These are phyloP conservation scores for Borostomias antarcticus DNA, from an alignment of 2,797 vertebrate genomes.

Conservation along the genomic window DNA sequence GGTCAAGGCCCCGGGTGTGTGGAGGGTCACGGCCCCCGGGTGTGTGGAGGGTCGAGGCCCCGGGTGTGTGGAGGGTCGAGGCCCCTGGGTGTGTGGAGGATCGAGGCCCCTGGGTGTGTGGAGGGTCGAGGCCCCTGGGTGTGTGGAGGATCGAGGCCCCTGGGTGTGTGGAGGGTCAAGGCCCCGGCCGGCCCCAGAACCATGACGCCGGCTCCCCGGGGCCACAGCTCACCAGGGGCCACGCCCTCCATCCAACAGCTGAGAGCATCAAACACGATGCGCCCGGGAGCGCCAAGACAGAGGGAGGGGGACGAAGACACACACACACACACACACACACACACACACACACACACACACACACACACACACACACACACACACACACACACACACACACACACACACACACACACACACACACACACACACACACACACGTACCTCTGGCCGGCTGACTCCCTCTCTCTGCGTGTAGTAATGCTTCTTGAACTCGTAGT, in stretches of 20 bases:
- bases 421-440: conserved; percentile 13
- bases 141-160: too few relatives aligned
- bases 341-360: neutral
- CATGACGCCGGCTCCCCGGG: too few relatives aligned
- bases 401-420: neutral
- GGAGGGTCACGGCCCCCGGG: too few relatives aligned
- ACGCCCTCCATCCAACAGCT: neutral
- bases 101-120: too few relatives aligned
- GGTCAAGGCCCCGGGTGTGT: too few relatives aligned
- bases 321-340: neutral
- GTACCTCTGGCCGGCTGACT: conserved; percentile 69
- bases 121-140: too few relatives aligned
- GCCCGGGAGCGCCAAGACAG: neutral
- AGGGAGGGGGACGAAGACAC: neutral
- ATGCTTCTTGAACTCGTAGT: conserved; percentile 98
- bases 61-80: too few relatives aligned
- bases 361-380: neutral
- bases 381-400: neutral
- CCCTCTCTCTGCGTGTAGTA: conserved; percentile 96
- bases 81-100: too few relatives aligned
- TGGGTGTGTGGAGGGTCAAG: too few relatives aligned
- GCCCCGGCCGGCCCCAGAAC: too few relatives aligned
- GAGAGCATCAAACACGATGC: neutral
- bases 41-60: too few relatives aligned
- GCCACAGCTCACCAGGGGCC: neutral